A percentile compares a stretch with the other conserved stretches of the same genome.
phyloP scores from a whole-genome alignment of 2,888 invertebrate genomes.

The Chrysolina haemoptera region DNA sequence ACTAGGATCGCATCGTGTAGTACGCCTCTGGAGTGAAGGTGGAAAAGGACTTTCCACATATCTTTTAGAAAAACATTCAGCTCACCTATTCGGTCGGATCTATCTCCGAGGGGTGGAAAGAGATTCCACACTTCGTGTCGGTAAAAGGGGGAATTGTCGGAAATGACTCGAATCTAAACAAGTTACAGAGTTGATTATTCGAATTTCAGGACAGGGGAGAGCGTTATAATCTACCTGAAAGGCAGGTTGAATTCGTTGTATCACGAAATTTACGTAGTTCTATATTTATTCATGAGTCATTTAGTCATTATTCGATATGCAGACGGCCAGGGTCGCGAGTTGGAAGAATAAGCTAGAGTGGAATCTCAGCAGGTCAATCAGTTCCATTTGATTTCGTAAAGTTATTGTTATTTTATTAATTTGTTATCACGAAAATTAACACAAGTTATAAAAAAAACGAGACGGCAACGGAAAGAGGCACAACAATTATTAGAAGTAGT shows the following conservation, averaged over 20 bases:
- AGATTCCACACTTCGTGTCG: neutral
- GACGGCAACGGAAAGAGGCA: too few relatives aligned
- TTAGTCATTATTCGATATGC: constrained; percentile 1
- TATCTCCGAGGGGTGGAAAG: neutral
- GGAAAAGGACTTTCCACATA: neutral
- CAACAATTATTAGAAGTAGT: neutral
- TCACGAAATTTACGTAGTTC: constrained; percentile 11
- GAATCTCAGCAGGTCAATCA: neutral
- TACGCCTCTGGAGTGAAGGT: neutral
- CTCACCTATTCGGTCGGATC: neutral
- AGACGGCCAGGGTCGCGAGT: neutral
- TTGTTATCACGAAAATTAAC: neutral
- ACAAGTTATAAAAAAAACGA: neutral
- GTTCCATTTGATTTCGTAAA: neutral
- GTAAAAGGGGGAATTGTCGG: neutral
- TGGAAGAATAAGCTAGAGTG: neutral
- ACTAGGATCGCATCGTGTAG: neutral
- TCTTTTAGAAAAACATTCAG: neutral
- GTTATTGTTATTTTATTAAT: neutral
- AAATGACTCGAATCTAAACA: constrained; percentile 1
- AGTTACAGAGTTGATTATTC: constrained; percentile 12
- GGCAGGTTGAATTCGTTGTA: neutral
- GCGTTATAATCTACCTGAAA: constrained; percentile 17
- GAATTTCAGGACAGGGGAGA: neutral
- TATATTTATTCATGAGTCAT: constrained; percentile 15